Evolutionary conservation across 2,797 vertebrate genomes (phyloP).

Genomic region (Arremon aurantiirostris): DNA sequence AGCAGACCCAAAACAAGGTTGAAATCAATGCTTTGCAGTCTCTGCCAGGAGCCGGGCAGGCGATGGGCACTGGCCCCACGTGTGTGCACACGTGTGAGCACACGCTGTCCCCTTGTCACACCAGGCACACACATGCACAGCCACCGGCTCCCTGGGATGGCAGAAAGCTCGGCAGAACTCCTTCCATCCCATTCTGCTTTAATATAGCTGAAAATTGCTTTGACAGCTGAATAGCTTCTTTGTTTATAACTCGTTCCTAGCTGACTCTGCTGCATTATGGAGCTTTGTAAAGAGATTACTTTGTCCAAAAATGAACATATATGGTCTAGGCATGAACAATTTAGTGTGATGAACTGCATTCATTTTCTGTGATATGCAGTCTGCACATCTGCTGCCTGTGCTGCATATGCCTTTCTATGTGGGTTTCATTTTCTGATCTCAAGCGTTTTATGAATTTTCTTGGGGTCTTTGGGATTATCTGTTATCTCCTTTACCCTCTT

Average conservation of each 20-base stretch:
- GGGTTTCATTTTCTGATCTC: background rate
- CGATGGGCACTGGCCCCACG: fast-evolving
- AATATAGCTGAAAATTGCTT: slow-evolving; percentile 55
- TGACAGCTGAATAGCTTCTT: slow-evolving; percentile 65
- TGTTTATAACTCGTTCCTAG: slow-evolving; percentile 47
- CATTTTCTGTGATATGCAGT: background rate
- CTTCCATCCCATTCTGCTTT: background rate
- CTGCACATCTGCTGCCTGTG: background rate
- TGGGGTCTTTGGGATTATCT: background rate
- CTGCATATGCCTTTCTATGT: background rate
- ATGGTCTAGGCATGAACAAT: slow-evolving; percentile 26
- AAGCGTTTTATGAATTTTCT: background rate
- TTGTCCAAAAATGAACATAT: slow-evolving; percentile 49
- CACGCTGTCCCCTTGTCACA: background rate
- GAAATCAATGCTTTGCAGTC: background rate
- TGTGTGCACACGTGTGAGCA: background rate
- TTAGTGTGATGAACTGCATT: background rate
- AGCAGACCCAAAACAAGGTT: background rate
- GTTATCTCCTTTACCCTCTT: background rate
- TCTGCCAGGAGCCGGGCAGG: background rate
- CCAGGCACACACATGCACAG: background rate
- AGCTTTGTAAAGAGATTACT: slow-evolving; percentile 54
- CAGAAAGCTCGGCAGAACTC: background rate
- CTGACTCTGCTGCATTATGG: slow-evolving; percentile 42
- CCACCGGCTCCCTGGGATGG: background rate